Conservation (phyloP, 2,797 vertebrate species). For the Potorous gilbertii region DNA sequence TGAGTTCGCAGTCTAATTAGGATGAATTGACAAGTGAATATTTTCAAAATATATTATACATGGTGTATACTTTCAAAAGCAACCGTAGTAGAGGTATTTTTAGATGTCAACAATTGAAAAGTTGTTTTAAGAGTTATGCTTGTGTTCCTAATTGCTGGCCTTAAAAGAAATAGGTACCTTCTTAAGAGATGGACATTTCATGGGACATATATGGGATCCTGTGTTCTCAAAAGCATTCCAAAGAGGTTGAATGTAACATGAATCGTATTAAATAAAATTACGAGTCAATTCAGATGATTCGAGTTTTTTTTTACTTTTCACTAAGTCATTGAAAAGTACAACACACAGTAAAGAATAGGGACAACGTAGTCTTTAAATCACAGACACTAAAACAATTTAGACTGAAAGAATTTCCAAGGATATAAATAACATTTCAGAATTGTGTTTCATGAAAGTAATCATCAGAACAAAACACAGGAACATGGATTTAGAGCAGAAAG, state of each 20-base stretch:
- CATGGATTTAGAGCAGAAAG: background rate
- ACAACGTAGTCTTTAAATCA: background rate
- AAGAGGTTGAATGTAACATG: background rate
- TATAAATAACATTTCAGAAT: background rate
- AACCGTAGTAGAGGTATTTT: background rate
- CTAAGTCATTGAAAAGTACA: background rate
- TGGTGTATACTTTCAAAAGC: background rate
- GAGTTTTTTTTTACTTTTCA: background rate
- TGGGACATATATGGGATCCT: background rate
- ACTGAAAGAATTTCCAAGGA: background rate
- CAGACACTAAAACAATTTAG: background rate
- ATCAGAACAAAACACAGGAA: background rate
- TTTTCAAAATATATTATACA: background rate
- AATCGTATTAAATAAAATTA: background rate
- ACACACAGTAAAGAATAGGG: background rate
- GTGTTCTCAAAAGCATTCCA: background rate
- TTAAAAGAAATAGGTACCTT: background rate
- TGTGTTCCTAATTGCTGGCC: background rate
- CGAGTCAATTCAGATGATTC: background rate
- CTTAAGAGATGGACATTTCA: no score
- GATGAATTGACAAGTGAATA: background rate
- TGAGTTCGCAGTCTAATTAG: background rate
- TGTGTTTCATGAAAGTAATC: background rate
- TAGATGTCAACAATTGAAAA: background rate
- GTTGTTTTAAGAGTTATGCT: background rate